Base-by-base conservation (phyloP, 2,797 vertebrate species). In the Psittacula derbiana region DNA sequence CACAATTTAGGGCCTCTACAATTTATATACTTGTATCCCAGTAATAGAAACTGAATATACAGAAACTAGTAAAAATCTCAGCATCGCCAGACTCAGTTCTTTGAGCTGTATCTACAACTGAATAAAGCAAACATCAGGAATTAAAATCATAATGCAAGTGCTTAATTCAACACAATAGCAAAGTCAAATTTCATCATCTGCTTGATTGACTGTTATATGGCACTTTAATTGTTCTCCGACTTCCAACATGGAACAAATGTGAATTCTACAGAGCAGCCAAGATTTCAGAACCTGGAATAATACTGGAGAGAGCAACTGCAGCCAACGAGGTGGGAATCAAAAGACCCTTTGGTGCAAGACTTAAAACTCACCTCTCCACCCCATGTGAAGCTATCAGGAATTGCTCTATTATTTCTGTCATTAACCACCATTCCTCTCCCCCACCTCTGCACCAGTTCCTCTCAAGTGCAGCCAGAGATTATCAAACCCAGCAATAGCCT, bases 351-450 rank as follows among this genome's bases (percentile, higher is more conserved):
- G 9, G 33, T 18, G 16, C 14, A 81, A 70, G 58, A 38, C 41
- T 62, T 62, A 46, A 69, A 90, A 92, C 82, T 19, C 81, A 88
- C 58, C 87, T 86, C 66, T 86, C 86, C 71, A 49, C 47, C 55
- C 65, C 8, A 15, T 31, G 55, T 19, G 71, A 94, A 91, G 91
- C 90, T 97, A 97, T 95, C 94, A 95, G 88, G 58, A 85, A 96
- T 87, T 80, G 66, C 83, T 94, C 95, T 76, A 83, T 97, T 96
- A 96, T 91, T 96, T 89, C 97, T 97, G 96, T 97, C 97, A 95
- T 91, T 96, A 96, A 87, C 49, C 73, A 62, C 88, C 80, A 16
- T 92, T 92, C 74, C 67, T 75, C n/a, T 72, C 90, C n/a, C 46
- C 47, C 62, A 86, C 76, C 90, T 94, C 91, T 61, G 69, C 80